A percentile compares a stretch with the other conserved stretches of the same genome.
These are phyloP conservation scores for Hirundo rustica DNA, from an alignment of 2,797 vertebrate genomes.

Conservation along the genomic window DNA sequence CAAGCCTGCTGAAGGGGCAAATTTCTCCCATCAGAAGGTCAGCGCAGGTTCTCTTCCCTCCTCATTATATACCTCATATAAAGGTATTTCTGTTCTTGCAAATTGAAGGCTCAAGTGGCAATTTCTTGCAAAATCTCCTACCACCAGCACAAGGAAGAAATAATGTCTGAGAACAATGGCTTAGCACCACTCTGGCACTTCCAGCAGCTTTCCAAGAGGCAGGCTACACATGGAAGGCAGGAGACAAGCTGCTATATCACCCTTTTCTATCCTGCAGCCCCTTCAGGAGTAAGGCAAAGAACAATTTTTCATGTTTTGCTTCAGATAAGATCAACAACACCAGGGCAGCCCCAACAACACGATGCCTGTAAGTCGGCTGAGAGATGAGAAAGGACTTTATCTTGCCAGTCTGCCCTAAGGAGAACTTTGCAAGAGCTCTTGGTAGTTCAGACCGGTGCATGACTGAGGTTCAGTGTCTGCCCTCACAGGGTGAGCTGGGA, in stretches of 20 bases:
- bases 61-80: background rate
- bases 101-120: background rate
- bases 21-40: background rate
- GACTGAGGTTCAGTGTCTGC: background rate
- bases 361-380: background rate
- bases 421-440: background rate
- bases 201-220: conserved; percentile 12
- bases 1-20: background rate
- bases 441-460: background rate
- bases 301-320: background rate
- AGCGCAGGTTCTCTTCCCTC: background rate
- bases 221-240: background rate
- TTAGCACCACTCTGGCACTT: background rate
- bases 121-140: background rate
- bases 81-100: background rate
- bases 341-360: background rate
- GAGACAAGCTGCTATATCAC: background rate
- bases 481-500: background rate
- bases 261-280: background rate
- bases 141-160: background rate
- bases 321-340: background rate
- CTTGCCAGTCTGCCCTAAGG: background rate
- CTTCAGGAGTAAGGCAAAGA: background rate
- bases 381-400: background rate
- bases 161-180: background rate